Evolutionary conservation across 2,888 invertebrate species (phyloP).

Genomic region (Nasonovia ribisnigri): DNA sequence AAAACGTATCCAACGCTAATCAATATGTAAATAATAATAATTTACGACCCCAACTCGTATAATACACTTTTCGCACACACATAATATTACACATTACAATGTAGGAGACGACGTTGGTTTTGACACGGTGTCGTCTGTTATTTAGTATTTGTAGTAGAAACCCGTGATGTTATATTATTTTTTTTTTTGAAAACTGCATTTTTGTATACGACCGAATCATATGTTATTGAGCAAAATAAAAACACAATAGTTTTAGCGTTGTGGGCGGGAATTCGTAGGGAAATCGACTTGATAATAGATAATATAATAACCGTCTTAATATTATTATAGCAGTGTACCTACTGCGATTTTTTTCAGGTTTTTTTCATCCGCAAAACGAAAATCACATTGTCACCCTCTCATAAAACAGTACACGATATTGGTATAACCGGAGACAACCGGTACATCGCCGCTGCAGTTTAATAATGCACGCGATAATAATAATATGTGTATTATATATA

Average conservation of each 20-base stretch:
- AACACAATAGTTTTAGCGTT: not conserved
- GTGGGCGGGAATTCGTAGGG: not conserved
- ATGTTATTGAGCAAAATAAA: not conserved
- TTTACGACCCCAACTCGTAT: not conserved
- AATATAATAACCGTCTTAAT: no score
- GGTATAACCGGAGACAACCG: not conserved
- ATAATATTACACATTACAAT: not conserved
- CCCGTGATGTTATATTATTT: not conserved
- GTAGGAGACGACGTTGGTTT: not conserved
- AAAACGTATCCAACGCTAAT: not conserved
- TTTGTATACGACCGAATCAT: not conserved
- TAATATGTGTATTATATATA: not conserved
- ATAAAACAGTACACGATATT: not conserved
- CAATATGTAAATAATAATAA: not conserved
- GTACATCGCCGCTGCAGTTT: not conserved
- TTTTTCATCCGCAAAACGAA: not conserved
- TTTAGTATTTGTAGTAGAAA: not conserved
- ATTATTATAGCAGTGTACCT: not conserved
- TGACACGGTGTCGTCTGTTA: not conserved
- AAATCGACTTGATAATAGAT: not conserved
- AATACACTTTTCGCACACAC: not conserved
- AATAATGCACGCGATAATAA: not conserved
- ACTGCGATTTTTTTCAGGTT: not conserved
- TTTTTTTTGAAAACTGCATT: not conserved
- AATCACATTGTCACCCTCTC: not conserved